A percentile compares a stretch with the other conserved stretches of the same genome.
These are phyloP conservation scores for Corticium candelabrum DNA, from an alignment of 37 sponge, comb jelly and placozoan genomes.

Conservation along the genomic window DNA sequence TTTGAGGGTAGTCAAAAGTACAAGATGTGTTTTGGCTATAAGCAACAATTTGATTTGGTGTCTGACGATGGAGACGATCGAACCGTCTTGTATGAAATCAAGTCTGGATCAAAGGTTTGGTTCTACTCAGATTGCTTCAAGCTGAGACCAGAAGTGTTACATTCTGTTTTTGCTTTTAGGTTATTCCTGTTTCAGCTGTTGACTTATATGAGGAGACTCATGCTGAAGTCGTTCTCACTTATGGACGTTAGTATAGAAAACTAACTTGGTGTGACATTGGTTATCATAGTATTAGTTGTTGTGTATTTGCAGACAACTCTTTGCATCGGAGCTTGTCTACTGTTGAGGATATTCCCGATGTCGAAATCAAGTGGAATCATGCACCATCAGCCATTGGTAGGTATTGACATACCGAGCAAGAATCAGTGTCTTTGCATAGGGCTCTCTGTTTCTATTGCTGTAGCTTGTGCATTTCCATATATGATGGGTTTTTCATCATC, in stretches of 20 bases:
- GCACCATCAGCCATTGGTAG: conserved; percentile 28
- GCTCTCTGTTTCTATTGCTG: neutral
- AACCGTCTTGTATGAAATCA: neutral
- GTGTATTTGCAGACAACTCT: neutral
- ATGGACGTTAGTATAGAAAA: neutral
- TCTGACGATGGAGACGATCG: neutral
- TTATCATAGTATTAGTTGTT: too few species aligned
- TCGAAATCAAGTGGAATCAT: conserved; percentile 37
- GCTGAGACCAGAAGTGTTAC: too few species aligned
- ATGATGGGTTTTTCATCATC: conserved; percentile 50
- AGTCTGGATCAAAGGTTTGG: too few species aligned
- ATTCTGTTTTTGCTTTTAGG: too few species aligned
- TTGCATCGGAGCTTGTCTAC: conserved; percentile 23
- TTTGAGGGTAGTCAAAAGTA: neutral
- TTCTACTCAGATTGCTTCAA: too few species aligned
- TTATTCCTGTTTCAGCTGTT: neutral
- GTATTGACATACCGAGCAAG: neutral
- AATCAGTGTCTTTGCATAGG: neutral
- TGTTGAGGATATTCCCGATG: conserved; percentile 23
- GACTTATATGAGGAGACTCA: neutral
- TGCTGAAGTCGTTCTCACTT: neutral
- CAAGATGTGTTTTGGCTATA: neutral
- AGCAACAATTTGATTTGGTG: neutral
- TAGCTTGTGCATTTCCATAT: conserved; percentile 46
- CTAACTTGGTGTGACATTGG: neutral